Evolutionary conservation across 2,113 vertebrate genomes (phyloP).

Genomic region (Catharus bicknelli): DNA sequence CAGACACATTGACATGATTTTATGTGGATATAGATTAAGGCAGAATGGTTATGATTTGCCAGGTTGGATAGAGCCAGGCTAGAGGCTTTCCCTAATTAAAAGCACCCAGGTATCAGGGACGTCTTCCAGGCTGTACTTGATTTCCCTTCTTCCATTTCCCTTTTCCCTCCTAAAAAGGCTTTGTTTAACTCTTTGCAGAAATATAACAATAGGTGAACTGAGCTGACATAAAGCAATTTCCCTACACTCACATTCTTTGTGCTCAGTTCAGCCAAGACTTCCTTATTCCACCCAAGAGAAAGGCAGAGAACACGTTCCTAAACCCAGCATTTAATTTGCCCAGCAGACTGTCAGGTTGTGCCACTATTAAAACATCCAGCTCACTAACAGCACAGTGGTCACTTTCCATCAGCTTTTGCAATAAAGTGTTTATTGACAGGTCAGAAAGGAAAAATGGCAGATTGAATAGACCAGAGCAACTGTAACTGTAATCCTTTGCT

Average conservation of each 20-base stretch:
- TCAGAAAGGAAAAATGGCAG: constrained; percentile 19
- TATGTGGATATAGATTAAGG: not conserved
- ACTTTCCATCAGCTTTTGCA: constrained; percentile 17
- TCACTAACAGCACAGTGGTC: not conserved
- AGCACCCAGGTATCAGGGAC: not conserved
- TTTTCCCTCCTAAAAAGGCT: not conserved
- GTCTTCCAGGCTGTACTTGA: not conserved
- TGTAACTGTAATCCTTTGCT: not conserved
- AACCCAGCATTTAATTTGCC: not conserved
- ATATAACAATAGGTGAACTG: not conserved
- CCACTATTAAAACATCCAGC: not conserved
- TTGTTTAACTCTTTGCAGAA: constrained; percentile 6
- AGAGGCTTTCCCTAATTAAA: not conserved
- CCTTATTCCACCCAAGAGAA: not conserved
- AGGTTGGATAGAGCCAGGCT: not conserved
- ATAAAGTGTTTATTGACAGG: not conserved
- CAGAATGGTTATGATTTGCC: not conserved
- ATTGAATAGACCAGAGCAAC: not conserved
- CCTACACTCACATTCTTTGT: not conserved
- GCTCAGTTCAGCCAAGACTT: not conserved
- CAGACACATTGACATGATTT: not conserved
- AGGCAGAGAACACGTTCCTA: accelerated
- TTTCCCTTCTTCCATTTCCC: not conserved
- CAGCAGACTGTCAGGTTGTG: not conserved
- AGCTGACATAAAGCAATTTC: not conserved